A percentile compares a stretch with the other conserved stretches of the same genome.
Conservation (phyloP, 2,888 invertebrate species). For the Drosophila stalkeri region DNA sequence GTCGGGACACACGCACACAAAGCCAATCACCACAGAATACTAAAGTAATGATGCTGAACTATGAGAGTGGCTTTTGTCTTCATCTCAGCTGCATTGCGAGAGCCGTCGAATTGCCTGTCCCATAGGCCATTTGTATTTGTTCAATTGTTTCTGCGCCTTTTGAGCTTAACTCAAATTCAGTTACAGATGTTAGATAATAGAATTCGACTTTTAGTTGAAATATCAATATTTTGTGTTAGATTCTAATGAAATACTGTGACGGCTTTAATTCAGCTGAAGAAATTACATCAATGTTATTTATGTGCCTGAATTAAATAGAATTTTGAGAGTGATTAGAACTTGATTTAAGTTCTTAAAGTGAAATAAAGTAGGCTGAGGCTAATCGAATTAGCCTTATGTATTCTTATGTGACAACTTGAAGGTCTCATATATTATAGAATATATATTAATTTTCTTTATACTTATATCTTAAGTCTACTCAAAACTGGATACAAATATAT, state of each 20-base stretch:
- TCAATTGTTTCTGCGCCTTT: slow-evolving; percentile 32
- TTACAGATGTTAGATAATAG: slow-evolving; percentile 9
- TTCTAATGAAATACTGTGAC: not conserved
- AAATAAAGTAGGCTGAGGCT: not conserved
- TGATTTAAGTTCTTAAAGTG: not conserved
- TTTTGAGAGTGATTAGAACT: not conserved
- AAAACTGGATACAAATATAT: no score
- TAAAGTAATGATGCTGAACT: slow-evolving; percentile 67
- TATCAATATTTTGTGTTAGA: not conserved
- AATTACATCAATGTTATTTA: slow-evolving; percentile 1
- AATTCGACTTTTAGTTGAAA: not conserved
- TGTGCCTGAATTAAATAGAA: not conserved
- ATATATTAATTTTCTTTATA: no score
- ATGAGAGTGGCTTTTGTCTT: slow-evolving; percentile 65
- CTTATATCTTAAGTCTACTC: no score
- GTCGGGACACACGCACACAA: slow-evolving; percentile 25
- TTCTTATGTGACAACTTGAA: no score
- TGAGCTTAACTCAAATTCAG: slow-evolving; percentile 22
- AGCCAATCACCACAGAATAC: slow-evolving; percentile 75
- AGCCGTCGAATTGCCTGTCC: not conserved
- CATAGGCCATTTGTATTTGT: slow-evolving; percentile 16
- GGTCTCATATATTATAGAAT: no score
- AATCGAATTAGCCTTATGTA: no score
- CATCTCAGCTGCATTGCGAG: slow-evolving; percentile 8
- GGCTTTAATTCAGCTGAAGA: not conserved